Evolutionary conservation across 2,888 invertebrate species (phyloP), one percentile per base, ranked within the genome.

Genomic region (Drosophila histrio): DNA sequence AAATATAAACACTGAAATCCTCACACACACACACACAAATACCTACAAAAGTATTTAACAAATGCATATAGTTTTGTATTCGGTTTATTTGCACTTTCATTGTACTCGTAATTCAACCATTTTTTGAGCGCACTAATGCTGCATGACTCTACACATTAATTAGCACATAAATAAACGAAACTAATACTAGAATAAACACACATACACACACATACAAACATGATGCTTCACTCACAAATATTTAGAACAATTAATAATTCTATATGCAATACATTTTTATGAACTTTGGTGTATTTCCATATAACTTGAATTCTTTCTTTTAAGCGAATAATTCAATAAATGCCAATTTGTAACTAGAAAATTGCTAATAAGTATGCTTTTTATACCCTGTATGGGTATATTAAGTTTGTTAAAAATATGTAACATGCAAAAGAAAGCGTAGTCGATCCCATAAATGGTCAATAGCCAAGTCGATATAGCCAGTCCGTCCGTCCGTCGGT

Each of bases 101-200:
- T 63, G 53, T 72, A 57, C 44, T 53, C 59, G 58, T 68, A 57
- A 43, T 72, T 41, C 56, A 57, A 62, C 22, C 72, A 61, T 53
- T 58, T 60, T 60, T 84, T 76, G 56, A 67, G 54, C 63, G 83
- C 88, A 84, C 80, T 68, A 61, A 69, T 64, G 83, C 88, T 64
- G 84, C 84, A 84, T 84, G 84, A 79, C 73, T 76, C 82, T 52
- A 67, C 61, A 67, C 69, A 57, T 64, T 64, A 76, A 53, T 47
- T 57, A 68, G 49, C 66, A 87, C 84, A 77, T n/a, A 36, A 39
- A 30, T 13, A 57, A n/a, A 32, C 52, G 61, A 19, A 19, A 47
- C 21, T 15, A 43, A 43, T 15, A 58, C 44, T 46, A 53, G 3
- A 28, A 30, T 13, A 49, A 39, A 41, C 44, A 30, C 4, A 46